Percentiles rank a stretch among this genome's conserved stretches.
phyloP scores from a whole-genome alignment of 2,113 vertebrate genomes.

The Grammomys dolichurus region DNA sequence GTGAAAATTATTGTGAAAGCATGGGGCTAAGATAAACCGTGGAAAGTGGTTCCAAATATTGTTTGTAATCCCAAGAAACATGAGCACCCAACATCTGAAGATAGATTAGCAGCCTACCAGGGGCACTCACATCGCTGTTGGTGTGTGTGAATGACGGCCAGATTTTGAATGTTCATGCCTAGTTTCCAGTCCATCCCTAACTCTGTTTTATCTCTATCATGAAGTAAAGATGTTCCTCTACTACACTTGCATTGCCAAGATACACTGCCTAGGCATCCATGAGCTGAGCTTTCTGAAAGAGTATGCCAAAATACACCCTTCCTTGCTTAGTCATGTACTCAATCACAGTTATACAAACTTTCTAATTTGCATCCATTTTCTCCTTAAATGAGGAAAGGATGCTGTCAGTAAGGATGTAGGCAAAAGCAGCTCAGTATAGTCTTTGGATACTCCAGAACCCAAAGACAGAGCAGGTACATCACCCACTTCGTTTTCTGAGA shows the following conservation, averaged over 20 bases:
- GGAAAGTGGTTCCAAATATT: neutral
- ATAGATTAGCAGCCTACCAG: fast-evolving
- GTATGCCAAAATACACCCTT: neutral
- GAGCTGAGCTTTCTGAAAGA: neutral
- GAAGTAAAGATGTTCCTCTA: neutral
- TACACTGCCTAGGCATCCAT: neutral
- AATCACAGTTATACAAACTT: neutral
- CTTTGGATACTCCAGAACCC: neutral
- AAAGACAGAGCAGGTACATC: constrained; percentile 6
- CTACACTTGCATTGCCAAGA: too few relatives aligned
- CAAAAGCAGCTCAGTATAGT: neutral
- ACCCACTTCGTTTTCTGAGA: neutral
- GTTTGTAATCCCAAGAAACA: neutral
- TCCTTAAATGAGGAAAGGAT: neutral
- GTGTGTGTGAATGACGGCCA: fast-evolving
- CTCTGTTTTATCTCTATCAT: neutral
- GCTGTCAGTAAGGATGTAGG: neutral
- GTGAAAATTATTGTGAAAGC: neutral
- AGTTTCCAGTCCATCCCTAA: neutral
- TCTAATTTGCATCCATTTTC: neutral
- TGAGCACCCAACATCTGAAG: neutral
- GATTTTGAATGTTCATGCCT: neutral
- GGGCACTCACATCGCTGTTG: neutral
- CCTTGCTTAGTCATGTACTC: neutral
- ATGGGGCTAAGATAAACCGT: neutral